Conservation (phyloP, 2,797 vertebrate species). For the Sarcoramphus papa region DNA sequence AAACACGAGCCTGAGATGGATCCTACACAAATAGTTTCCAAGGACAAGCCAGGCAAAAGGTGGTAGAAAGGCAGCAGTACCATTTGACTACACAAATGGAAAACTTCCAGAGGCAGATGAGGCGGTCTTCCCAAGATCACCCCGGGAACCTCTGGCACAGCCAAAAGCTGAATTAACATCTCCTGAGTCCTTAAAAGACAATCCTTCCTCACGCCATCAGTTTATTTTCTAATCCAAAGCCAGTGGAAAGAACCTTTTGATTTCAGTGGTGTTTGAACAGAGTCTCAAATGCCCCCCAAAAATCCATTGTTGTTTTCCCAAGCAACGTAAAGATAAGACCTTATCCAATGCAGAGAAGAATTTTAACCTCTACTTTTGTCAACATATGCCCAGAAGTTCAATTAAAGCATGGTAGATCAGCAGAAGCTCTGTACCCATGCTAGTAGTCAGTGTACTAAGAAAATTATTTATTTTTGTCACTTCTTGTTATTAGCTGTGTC, state of each 20-base stretch:
- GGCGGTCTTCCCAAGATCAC: neutral
- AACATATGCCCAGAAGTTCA: neutral
- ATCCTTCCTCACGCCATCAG: neutral
- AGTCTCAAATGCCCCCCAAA: neutral
- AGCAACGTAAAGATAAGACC: neutral
- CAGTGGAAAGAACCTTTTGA: neutral
- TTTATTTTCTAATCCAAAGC: neutral
- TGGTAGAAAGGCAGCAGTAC: neutral
- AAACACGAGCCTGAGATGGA: neutral
- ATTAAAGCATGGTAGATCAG: neutral
- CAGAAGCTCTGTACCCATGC: neutral
- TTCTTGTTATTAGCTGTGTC: neutral
- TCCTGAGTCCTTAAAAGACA: neutral
- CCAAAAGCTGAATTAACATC: neutral
- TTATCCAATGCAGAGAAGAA: neutral
- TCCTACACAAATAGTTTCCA: neutral
- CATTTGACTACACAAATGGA: neutral
- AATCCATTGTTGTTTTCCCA: neutral
- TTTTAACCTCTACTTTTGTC: neutral
- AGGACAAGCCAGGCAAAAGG: neutral
- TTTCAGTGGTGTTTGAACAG: neutral
- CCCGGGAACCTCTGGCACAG: neutral
- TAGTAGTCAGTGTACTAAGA: neutral
- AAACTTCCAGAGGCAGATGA: neutral
- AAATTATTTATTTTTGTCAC: neutral